A percentile compares a stretch with the other conserved stretches of the same genome.
Conservation (phyloP, 2,888 invertebrate species). For the Oxyscelio sp. region DNA sequence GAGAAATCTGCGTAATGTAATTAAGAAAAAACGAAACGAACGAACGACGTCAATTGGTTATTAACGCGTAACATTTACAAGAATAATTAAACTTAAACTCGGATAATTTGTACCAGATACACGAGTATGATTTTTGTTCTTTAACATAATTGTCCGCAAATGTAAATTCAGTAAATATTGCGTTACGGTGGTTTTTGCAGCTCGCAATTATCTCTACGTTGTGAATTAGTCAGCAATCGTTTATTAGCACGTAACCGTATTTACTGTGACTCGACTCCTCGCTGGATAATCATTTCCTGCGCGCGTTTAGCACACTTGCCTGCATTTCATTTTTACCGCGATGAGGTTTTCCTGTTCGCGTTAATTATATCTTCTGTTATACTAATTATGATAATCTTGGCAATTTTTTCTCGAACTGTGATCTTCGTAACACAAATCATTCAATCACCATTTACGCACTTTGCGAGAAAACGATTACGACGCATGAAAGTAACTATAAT, state of each 20-base stretch:
- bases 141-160: constrained; percentile 32
- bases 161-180: constrained; percentile 56
- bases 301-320: constrained; percentile 74
- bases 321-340: constrained; percentile 70
- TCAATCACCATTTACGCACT: constrained; percentile 49
- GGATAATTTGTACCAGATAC: constrained; percentile 28
- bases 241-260: constrained; percentile 75
- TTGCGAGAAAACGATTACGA: constrained; percentile 54
- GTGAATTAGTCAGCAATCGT: constrained; percentile 66
- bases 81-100: constrained; percentile 38
- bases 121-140: neutral
- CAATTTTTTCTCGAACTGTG: constrained; percentile 39
- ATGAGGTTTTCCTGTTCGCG: constrained; percentile 62
- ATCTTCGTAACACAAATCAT: constrained; percentile 54
- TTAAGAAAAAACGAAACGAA: constrained; percentile 16
- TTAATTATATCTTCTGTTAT: constrained; percentile 62
- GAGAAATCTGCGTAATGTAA: constrained; percentile 40
- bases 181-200: constrained; percentile 41
- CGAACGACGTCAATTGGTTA: constrained; percentile 26
- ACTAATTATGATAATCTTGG: constrained; percentile 55
- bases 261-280: constrained; percentile 67
- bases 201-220: constrained; percentile 53
- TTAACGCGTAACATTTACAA: constrained; percentile 13
- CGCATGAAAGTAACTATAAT: constrained; percentile 52
- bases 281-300: constrained; percentile 73